phyloP scores from a whole-genome alignment of 2,113 vertebrate species.

The Ammospiza caudacuta region DNA sequence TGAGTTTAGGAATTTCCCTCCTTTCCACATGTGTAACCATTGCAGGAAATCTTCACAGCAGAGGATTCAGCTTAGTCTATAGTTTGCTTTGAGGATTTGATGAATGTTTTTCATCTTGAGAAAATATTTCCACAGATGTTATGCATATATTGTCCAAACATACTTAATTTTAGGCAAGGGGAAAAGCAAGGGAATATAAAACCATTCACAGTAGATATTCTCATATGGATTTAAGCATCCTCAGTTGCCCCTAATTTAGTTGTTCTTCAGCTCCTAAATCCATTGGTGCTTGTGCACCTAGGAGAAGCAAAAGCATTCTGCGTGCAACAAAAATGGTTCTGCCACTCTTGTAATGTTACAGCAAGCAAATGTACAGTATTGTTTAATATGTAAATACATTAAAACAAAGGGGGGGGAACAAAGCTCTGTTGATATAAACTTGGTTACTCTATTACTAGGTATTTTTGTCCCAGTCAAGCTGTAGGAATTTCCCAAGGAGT shows the following conservation, averaged over 20 bases:
- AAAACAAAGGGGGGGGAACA: background rate
- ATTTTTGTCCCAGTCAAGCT: background rate
- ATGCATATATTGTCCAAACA: background rate
- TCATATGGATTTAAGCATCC: background rate
- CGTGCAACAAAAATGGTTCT: background rate
- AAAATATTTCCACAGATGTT: background rate
- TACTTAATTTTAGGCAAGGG: background rate
- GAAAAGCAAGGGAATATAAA: background rate
- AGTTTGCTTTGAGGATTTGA: background rate
- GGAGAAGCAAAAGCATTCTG: background rate
- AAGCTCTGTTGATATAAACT: background rate
- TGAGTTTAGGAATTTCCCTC: background rate
- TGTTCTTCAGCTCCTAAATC: background rate
- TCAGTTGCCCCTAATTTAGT: background rate
- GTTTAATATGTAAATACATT: background rate
- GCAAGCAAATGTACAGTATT: background rate
- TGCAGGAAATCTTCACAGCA: background rate
- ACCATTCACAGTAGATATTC: background rate
- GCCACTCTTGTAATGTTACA: background rate
- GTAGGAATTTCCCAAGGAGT: background rate
- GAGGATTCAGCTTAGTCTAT: background rate
- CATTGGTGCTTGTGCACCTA: background rate
- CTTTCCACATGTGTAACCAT: background rate
- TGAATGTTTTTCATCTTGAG: background rate
- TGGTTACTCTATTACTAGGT: background rate